Base-by-base conservation (phyloP, 2,113 vertebrate genomes). In the Urocynchramus pylzowi region DNA sequence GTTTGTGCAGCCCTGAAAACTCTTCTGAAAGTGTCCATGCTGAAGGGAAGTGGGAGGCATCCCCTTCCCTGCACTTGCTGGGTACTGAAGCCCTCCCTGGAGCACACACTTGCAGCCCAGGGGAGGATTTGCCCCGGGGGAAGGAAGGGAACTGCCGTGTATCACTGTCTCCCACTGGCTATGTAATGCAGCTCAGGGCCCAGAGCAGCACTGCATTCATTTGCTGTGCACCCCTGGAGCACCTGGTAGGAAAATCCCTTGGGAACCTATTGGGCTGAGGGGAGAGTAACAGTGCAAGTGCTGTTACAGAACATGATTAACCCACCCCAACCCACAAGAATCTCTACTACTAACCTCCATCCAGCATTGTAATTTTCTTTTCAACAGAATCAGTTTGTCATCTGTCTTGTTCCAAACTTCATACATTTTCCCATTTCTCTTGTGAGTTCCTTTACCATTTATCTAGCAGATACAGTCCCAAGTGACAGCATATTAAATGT, bases 241-340 rank as follows among this genome's bases (percentile, higher is more conserved):
- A 63, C 24, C 35, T 63, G 44, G 35, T 59, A 37, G 81, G 68
- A 56, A 76, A 75, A 42, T 1, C 1, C 22, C 54, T 47, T 1
- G 2, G 53, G 49, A 75, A 49, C 6, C 21, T 27, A 3, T 3
- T 0, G 1, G 5, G 3, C 0, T 78, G 30, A 11, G 7, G 10
- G 9, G 24, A 8, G 5, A 77, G 27, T 30, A 85, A 45, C 42
- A 30, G 26, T 19, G 1, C n/a, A 68, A 76, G 17, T 84, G 28
- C 27, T 71, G 9, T n/a, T 73, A 69, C 9, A 80, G 44, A 85
- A 80, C 52, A 64, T 54, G 2, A 49, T 44, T 49, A 69, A 73
- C 24, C 23, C 24, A 60, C 53, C 28, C 37, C n/a, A 83, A 65
- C 28, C 53, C 67, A 42, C 3, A 2, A 68, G n/a, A 47, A 73